phyloP scores from a whole-genome alignment of 2,888 invertebrate genomes.

The Eulithis prunata region DNA sequence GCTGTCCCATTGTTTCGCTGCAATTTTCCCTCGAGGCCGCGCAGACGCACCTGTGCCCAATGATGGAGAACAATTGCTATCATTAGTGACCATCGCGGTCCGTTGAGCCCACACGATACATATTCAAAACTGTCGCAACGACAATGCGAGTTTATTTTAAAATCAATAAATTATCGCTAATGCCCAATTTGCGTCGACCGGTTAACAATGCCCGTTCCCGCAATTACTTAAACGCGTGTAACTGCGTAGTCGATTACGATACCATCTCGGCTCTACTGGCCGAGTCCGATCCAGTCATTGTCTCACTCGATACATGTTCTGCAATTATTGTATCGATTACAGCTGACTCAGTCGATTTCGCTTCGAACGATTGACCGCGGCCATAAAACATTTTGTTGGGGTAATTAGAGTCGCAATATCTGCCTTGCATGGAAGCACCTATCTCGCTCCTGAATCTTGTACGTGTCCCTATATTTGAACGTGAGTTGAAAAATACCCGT shows the following conservation, averaged over 20 bases:
- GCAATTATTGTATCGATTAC: slow-evolving; percentile 82
- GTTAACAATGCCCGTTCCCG: slow-evolving; percentile 83
- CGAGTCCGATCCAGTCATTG: slow-evolving; percentile 70
- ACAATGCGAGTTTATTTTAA: slow-evolving; percentile 80
- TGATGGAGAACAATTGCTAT: slow-evolving; percentile 81
- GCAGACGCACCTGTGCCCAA: slow-evolving; percentile 73
- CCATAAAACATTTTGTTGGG: slow-evolving; percentile 71
- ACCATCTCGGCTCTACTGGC: slow-evolving; percentile 70
- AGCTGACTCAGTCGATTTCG: slow-evolving; percentile 72
- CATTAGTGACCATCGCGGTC: slow-evolving; percentile 73
- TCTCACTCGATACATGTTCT: slow-evolving; percentile 76
- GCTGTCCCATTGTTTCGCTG: slow-evolving; percentile 33
- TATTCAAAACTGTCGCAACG: slow-evolving; percentile 76
- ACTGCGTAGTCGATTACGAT: slow-evolving; percentile 73
- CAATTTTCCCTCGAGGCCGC: slow-evolving; percentile 46
- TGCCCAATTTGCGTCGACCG: slow-evolving; percentile 82
- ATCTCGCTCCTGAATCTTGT: slow-evolving; percentile 55
- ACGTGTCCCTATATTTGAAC: slow-evolving; percentile 49
- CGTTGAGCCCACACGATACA: slow-evolving; percentile 73
- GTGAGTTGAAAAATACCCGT: slow-evolving; percentile 52
- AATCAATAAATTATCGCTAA: slow-evolving; percentile 83
- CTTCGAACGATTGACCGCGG: slow-evolving; percentile 71
- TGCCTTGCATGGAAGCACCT: slow-evolving; percentile 50
- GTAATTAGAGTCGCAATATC: slow-evolving; percentile 71
- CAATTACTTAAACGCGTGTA: slow-evolving; percentile 84